phyloP scores from a whole-genome alignment of 1,140 invertebrate species.

The Penaeus vannamei region DNA sequence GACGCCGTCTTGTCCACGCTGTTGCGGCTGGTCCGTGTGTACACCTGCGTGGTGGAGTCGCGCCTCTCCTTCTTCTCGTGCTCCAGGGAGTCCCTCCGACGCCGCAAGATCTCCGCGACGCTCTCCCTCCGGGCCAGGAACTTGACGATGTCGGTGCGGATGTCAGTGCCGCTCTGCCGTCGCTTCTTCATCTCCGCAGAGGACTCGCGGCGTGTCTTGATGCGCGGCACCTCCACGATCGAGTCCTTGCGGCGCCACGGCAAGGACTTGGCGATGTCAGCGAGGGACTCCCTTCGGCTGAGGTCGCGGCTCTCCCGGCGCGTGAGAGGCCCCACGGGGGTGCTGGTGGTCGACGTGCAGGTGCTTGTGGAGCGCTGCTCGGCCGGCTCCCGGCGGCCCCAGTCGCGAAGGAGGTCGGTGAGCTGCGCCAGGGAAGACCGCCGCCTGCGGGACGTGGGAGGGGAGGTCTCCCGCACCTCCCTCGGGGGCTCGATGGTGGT shows the following conservation, averaged over 20 bases:
- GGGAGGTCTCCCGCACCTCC: conserved; percentile 70
- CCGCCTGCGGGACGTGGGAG: conserved; percentile 77
- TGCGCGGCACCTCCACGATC: conserved; percentile 67
- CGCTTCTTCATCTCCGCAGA: conserved; percentile 66
- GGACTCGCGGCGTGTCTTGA: conserved; percentile 66
- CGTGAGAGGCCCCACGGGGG: conserved; percentile 41
- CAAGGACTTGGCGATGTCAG: conserved; percentile 81
- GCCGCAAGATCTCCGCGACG: conserved; percentile 66
- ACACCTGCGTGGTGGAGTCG: conserved; percentile 67
- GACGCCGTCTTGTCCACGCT: conserved; percentile 63
- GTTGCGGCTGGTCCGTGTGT: conserved; percentile 53
- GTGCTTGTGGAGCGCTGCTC: conserved; percentile 57
- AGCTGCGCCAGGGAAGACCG: conserved; percentile 88
- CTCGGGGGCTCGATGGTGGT: conserved; percentile 80
- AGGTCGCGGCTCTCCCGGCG: conserved; percentile 71
- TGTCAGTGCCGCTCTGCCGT: conserved; percentile 63
- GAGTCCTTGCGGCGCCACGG: conserved; percentile 70
- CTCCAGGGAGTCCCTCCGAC: conserved; percentile 67
- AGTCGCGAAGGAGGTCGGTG: conserved; percentile 88
- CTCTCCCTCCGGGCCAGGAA: conserved; percentile 67
- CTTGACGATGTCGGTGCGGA: conserved; percentile 66
- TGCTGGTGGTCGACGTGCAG: conserved; percentile 59
- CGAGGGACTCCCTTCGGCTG: conserved; percentile 85
- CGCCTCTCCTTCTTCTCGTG: conserved; percentile 66
- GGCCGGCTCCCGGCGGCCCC: conserved; percentile 78